Conservation (phyloP, 1,140 invertebrate species). For the Hycleus phaleratus region DNA sequence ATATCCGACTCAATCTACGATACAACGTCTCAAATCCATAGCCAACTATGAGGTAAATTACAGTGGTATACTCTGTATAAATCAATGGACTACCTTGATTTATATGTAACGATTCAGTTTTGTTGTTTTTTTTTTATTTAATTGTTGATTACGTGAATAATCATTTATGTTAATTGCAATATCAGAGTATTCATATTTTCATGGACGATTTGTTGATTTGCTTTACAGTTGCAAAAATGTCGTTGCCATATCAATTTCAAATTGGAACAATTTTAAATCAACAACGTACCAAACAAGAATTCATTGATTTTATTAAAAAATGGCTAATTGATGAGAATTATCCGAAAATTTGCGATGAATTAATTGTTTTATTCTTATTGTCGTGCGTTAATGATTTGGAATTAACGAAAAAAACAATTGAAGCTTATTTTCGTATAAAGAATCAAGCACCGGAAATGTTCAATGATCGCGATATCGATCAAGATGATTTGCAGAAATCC, state of each 20-base stretch:
- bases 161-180: too few relatives aligned
- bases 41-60: too few relatives aligned
- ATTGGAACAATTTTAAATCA: constrained; percentile 11
- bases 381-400: constrained; percentile 49
- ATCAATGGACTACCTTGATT: too few relatives aligned
- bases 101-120: too few relatives aligned
- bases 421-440: constrained; percentile 47
- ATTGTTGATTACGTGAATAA: too few relatives aligned
- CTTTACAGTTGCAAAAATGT: too few relatives aligned
- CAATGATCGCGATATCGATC: constrained; percentile 39
- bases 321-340: constrained; percentile 5
- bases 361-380: constrained; percentile 49
- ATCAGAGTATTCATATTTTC: too few relatives aligned
- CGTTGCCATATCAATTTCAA: constrained; percentile 7
- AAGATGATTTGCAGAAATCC: constrained; percentile 13
- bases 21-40: too few relatives aligned
- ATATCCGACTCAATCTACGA: too few relatives aligned
- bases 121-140: too few relatives aligned
- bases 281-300: constrained; percentile 1
- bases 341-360: constrained; percentile 22
- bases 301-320: constrained; percentile 9
- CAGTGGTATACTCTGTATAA: too few relatives aligned
- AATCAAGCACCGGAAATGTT: constrained; percentile 51
- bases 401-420: constrained; percentile 47
- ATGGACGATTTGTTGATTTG: too few relatives aligned